Evolutionary conservation across 2,113 vertebrate genomes (phyloP), one percentile per base, ranked within the genome.

Genomic region (Pionites leucogaster): DNA sequence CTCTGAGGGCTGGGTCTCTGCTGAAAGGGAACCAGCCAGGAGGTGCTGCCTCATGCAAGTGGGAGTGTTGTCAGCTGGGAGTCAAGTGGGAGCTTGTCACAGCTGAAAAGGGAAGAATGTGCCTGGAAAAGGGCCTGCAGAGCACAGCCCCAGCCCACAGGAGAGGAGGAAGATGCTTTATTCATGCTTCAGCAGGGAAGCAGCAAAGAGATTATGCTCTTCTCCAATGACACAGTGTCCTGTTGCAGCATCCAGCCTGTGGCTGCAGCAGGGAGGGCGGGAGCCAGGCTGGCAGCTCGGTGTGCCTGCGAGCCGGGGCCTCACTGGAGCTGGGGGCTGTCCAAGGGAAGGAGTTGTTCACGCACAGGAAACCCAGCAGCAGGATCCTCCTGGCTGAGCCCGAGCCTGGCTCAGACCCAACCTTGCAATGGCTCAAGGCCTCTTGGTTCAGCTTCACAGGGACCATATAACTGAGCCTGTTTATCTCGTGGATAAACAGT

Each of bases 141-240:
- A 63, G 71, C 11, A 1, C 49, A n/a, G 88, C 70, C 57, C 63
- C 64, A 20, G 79, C 91, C 92, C 76, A 7, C 1, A 3, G 71
- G 29, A 74, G 67, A 19, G 59, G 46, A 79, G 85, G 88, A 94
- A 86, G 96, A 76, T 94, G 96, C 86, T 95, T 78, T 60, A 31
- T 29, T 42, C 17, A 1, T 69, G 68, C 27, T 1, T 55, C 11
- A 20, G 90, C 53, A 27, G 88, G 15, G 95, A 44, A 68, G 80
- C 64, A 35, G 9, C 2, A 0, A 23, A 60, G 88, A 86, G 83
- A 37, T 20, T 52, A 3, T 3, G 20, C 52, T 79, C 86, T 59
- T 94, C 96, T 95, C 95, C 74, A 15, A 6, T 96, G 94, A 85
- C 95, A 91, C 0, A 93, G 96, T 95, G 96, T 96, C 96, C 91